Conservation (phyloP, 2,113 vertebrate species). For the Passerina amoena region DNA sequence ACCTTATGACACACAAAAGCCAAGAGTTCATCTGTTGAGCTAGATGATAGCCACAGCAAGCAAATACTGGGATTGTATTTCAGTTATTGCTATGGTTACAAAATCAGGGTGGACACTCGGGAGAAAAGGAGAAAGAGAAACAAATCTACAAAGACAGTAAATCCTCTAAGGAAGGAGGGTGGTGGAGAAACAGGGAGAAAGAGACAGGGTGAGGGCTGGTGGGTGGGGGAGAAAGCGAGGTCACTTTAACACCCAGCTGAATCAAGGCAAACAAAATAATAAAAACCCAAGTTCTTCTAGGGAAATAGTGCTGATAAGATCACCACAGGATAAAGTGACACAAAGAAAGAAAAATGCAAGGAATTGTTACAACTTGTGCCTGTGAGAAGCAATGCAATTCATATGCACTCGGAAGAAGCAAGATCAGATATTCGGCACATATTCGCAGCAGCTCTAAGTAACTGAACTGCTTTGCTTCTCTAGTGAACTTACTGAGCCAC, state of each 20-base stretch:
- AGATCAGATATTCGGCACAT: neutral
- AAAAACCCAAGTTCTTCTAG: neutral
- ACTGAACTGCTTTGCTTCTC: neutral
- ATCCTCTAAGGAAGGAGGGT: constrained; percentile 46
- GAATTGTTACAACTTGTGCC: constrained; percentile 31
- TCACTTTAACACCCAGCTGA: constrained; percentile 18
- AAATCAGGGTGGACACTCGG: constrained; percentile 68
- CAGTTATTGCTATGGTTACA: constrained; percentile 73
- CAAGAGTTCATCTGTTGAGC: constrained; percentile 37
- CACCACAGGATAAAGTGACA: neutral
- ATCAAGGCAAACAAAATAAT: constrained; percentile 14
- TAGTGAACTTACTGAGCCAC: neutral
- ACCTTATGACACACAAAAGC: constrained; percentile 49
- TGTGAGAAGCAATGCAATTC: neutral
- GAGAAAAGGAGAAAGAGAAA: constrained; percentile 52
- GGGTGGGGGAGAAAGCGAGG: constrained; percentile 2
- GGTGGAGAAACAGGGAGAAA: neutral
- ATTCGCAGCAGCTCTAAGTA: neutral
- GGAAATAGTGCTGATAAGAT: constrained; percentile 24
- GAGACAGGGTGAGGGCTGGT: neutral
- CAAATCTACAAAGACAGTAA: constrained; percentile 46
- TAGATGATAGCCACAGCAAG: constrained; percentile 40
- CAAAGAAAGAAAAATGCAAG: constrained; percentile 25
- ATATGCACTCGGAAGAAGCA: neutral
- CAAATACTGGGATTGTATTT: constrained; percentile 67